These are phyloP conservation scores for Onychorhynchus coronatus DNA, from an alignment of 2,113 vertebrate species.

Conservation along the genomic window DNA sequence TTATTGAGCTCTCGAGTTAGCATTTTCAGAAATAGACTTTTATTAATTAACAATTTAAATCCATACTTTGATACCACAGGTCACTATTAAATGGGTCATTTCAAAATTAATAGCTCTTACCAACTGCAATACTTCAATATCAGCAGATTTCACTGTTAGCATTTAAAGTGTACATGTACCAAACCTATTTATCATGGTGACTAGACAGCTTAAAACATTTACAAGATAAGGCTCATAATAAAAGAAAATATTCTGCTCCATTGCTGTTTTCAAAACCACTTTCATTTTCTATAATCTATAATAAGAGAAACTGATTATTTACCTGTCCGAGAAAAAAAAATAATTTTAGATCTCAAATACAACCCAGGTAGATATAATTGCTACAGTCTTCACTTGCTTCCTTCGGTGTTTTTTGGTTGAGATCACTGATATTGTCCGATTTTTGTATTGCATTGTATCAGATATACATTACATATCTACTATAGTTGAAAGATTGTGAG, in stretches of 20 bases:
- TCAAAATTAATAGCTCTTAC: conserved; percentile 75
- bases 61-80: conserved; percentile 73
- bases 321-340: conserved; percentile 56
- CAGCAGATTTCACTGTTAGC: conserved; percentile 71
- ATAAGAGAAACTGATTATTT: conserved; percentile 67
- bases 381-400: conserved; percentile 36
- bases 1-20: conserved; percentile 77
- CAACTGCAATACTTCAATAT: conserved; percentile 74
- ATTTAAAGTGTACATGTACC: conserved; percentile 74
- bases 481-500: background rate
- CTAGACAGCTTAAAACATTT: conserved; percentile 73
- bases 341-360: conserved; percentile 25
- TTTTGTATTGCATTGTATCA: background rate
- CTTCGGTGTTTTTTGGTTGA: background rate
- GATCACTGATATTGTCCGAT: conserved; percentile 44
- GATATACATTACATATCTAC: background rate
- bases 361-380: conserved; percentile 23
- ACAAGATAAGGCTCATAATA: conserved; percentile 65
- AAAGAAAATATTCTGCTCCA: conserved; percentile 56
- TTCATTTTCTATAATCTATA: conserved; percentile 57
- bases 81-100: conserved; percentile 81
- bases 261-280: conserved; percentile 46
- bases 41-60: conserved; percentile 85
- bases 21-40: conserved; percentile 76
- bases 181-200: conserved; percentile 75